Evolutionary conservation across 2,113 vertebrate genomes (phyloP), one percentile per base, ranked within the genome.

Genomic region (Microtus richardsoni): DNA sequence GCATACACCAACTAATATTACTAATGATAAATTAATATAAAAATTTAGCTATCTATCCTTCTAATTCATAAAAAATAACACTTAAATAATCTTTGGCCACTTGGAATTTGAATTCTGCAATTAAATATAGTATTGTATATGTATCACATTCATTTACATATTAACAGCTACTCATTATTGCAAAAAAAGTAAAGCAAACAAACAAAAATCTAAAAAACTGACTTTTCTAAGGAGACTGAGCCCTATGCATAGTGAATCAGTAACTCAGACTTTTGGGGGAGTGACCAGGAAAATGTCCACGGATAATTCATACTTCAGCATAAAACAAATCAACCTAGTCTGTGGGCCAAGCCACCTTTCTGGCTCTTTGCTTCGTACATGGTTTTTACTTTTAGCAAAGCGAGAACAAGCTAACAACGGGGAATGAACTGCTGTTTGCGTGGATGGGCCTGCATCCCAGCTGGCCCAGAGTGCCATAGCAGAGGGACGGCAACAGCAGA

Each of bases 301-400:
- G 77, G 80, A 83, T 58, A 74, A 91, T 39, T 80, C 93, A 94
- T 77, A 88, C 41, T 90, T 87, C 17, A 93, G n/a, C 39, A 71
- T 79, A 88, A 97, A 84, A 91, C 85, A 96, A 82, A 74, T 58
- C 12, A 70, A 78, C 92, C 33, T 84, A 54, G 71, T 41, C 78
- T 14, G 22, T 10, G 17, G n/a, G 64, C 74, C 79, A 79, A 74
- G 70, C 49, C 33, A 66, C 41, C 62, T 89, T 88, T 89, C 74
- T 91, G 95, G 52, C n/a, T 94, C 80, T 83, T 77, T 86, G 49
- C 75, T 93, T 77, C 90, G 36, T 89, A 66, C 3, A 36, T 39
- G 82, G 85, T 30, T 92, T 96, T 62, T 28, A 11, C 39, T 84
- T 91, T 97, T 93, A 84, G 83, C n/a, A 89, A 95, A 89, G 49